phyloP scores from a whole-genome alignment of 1,140 invertebrate genomes.

The Camponotus vicinus region DNA sequence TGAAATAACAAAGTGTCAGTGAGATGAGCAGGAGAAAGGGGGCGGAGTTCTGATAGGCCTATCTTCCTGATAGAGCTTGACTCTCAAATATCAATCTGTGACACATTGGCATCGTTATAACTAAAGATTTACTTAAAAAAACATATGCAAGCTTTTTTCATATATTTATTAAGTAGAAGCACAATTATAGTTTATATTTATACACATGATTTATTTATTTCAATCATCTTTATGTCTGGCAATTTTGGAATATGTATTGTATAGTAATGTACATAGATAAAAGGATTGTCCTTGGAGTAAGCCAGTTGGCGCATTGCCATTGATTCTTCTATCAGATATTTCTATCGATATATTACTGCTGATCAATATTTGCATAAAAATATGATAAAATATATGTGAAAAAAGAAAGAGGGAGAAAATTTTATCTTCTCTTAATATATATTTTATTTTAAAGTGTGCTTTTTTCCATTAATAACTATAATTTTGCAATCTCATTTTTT shows the following conservation, averaged over 20 bases:
- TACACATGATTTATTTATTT: background rate
- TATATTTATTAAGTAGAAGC: background rate
- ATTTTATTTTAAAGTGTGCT: background rate
- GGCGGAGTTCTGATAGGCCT: conserved; percentile 85
- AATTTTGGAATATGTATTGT: background rate
- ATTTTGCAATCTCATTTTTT: background rate
- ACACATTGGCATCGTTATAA: conserved; percentile 65
- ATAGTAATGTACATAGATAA: conserved; percentile 39
- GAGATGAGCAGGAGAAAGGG: conserved; percentile 78
- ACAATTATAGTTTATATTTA: background rate
- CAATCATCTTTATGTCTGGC: background rate
- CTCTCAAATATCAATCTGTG: conserved; percentile 70
- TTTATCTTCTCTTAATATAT: background rate
- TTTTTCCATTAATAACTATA: background rate
- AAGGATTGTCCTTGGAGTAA: conserved; percentile 34
- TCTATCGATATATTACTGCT: conserved; percentile 13
- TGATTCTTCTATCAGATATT: conserved; percentile 59
- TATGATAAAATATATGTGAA: background rate
- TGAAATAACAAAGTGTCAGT: conserved; percentile 72
- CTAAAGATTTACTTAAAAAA: conserved; percentile 49
- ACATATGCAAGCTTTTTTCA: background rate
- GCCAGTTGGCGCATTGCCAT: conserved; percentile 80
- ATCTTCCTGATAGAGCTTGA: conserved; percentile 79
- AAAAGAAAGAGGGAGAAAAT: background rate
- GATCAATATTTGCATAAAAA: conserved; percentile 36